Conservation (phyloP, 2,888 invertebrate species). For the Himalopsyche japonica region DNA sequence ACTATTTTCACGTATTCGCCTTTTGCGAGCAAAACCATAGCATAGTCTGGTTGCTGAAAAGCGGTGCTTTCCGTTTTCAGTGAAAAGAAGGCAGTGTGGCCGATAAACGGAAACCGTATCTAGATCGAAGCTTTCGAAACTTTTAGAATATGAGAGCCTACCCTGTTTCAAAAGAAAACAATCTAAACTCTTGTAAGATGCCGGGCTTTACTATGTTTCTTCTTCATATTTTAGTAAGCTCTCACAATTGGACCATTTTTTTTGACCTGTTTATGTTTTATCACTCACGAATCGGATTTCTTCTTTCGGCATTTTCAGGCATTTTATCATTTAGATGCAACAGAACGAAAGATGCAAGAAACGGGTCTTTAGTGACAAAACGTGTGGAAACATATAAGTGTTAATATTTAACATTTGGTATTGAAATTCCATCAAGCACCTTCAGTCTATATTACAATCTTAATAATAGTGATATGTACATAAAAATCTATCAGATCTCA, state of each 20-base stretch:
- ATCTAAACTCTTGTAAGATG: not conserved
- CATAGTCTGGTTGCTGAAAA: conserved; percentile 9
- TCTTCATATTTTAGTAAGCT: not conserved
- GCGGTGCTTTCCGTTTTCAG: conserved; percentile 20
- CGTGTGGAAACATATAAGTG: no score
- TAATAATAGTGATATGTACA: no score
- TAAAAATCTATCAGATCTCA: no score
- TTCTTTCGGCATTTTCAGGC: no score
- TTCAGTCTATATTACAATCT: no score
- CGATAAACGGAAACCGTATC: not conserved
- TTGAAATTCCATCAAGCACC: no score
- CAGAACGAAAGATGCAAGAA: no score
- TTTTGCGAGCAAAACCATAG: not conserved
- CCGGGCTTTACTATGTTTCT: not conserved
- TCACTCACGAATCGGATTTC: no score
- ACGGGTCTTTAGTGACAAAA: no score
- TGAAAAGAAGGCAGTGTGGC: conserved; percentile 17
- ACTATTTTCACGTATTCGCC: not conserved
- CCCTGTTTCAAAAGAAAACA: not conserved
- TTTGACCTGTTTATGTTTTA: not conserved
- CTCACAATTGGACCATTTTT: not conserved
- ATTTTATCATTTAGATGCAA: no score
- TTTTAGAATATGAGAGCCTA: not conserved
- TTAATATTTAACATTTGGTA: no score
- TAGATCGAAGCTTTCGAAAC: not conserved